Percentiles rank a stretch among this genome's conserved stretches.
phyloP scores from a whole-genome alignment of 2,797 vertebrate species.

The Antennarius maculatus region DNA sequence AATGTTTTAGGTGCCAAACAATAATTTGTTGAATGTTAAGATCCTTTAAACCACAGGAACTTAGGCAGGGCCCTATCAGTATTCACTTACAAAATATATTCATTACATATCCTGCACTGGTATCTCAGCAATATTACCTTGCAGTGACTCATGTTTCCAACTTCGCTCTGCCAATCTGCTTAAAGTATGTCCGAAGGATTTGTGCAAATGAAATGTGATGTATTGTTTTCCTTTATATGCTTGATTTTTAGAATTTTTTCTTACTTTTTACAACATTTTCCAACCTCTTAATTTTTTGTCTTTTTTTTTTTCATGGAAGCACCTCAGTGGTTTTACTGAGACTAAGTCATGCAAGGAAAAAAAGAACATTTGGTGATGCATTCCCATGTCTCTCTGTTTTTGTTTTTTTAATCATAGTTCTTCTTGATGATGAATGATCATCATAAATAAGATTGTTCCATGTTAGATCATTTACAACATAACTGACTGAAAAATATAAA shows the following conservation, averaged over 20 bases:
- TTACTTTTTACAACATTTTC: neutral
- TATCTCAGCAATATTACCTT: constrained; percentile 39
- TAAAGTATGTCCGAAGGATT: constrained; percentile 24
- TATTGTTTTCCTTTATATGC: constrained; percentile 27
- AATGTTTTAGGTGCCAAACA: constrained; percentile 30
- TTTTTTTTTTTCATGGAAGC: constrained; percentile 11
- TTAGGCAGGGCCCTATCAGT: constrained; percentile 6
- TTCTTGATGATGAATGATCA: constrained; percentile 18
- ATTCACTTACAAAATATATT: constrained; percentile 30
- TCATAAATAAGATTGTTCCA: constrained; percentile 20
- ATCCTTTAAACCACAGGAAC: constrained; percentile 35
- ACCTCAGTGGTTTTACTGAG: constrained; percentile 10
- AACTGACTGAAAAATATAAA: constrained; percentile 2
- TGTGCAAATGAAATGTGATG: constrained; percentile 22
- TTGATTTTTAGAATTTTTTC: constrained; percentile 9
- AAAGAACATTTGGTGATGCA: neutral
- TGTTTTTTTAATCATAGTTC: constrained; percentile 20
- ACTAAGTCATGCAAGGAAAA: constrained; percentile 5
- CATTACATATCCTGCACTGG: constrained; percentile 31
- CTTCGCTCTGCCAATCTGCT: constrained; percentile 22
- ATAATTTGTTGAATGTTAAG: constrained; percentile 38
- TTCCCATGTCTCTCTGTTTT: constrained; percentile 1
- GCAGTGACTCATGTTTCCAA: constrained; percentile 26
- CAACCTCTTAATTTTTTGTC: constrained; percentile 3
- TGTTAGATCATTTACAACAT: constrained; percentile 5